Conservation (phyloP, 2,888 invertebrate species). For the Eurois occulta region DNA sequence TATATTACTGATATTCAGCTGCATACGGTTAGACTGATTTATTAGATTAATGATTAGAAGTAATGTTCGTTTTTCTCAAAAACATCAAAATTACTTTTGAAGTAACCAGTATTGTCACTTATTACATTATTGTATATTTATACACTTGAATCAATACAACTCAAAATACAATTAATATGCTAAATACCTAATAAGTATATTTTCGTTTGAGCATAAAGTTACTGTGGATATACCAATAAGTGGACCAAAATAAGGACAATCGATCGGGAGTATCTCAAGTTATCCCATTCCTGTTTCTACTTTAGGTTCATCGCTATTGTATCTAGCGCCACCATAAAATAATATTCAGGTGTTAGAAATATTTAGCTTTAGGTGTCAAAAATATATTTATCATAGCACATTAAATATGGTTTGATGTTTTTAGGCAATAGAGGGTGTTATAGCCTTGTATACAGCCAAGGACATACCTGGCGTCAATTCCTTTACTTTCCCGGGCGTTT, state of each 20-base stretch:
- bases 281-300: background rate
- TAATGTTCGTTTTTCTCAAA: background rate
- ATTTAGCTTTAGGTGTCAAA: background rate
- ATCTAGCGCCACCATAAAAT: background rate
- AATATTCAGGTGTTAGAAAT: background rate
- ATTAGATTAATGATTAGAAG: background rate
- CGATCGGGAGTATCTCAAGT: background rate
- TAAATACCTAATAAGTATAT: background rate
- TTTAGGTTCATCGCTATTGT: background rate
- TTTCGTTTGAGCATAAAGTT: background rate
- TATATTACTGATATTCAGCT: background rate
- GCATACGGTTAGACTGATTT: background rate
- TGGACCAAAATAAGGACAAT: background rate
- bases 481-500: conserved; percentile 80
- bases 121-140: background rate
- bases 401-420: background rate
- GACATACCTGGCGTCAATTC: conserved; percentile 93
- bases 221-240: background rate
- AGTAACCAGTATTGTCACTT: background rate
- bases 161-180: background rate
- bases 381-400: background rate
- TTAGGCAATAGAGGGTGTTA: conserved; percentile 2
- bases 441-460: conserved; percentile 87
- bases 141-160: background rate
- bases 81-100: background rate